Percentiles rank a stretch among this genome's conserved stretches.
Evolutionary conservation across 2,888 invertebrate species (phyloP).

Genomic region (Mactromeris polynyma): DNA sequence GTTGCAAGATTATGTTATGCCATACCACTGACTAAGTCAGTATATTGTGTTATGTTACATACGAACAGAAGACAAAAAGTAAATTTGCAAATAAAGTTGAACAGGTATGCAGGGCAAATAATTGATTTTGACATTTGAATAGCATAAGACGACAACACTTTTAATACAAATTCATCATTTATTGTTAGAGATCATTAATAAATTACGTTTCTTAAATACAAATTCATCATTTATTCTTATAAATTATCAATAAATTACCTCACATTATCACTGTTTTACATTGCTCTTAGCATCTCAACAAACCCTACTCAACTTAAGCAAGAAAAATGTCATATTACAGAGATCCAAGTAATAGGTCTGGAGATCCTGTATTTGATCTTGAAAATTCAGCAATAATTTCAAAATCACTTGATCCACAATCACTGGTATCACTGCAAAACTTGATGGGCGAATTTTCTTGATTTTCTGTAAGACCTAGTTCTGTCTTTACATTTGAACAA

Average conservation of each 20-base stretch:
- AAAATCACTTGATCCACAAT: slow-evolving; percentile 42
- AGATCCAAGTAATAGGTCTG: neutral
- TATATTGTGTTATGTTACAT: no score
- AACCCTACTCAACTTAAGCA: neutral
- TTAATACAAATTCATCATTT: no score
- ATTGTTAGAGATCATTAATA: no score
- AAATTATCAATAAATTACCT: neutral
- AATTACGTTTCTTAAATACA: no score
- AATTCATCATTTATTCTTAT: neutral
- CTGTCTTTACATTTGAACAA: neutral
- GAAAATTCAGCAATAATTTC: slow-evolving; percentile 63
- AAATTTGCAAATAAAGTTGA: no score
- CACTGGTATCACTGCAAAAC: slow-evolving; percentile 21
- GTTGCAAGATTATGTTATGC: no score
- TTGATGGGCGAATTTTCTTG: neutral
- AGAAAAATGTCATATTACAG: neutral
- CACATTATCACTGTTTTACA: neutral
- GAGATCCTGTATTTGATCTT: slow-evolving; percentile 8
- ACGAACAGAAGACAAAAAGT: no score
- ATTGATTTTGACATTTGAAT: no score
- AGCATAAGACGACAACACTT: no score
- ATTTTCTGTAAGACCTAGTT: neutral
- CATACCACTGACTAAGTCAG: no score
- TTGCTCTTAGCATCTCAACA: neutral
- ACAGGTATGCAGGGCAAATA: no score